A percentile compares a stretch with the other conserved stretches of the same genome.
These are phyloP conservation scores for Stegostoma tigrinum DNA, from an alignment of 2,113 vertebrate species.

Conservation along the genomic window DNA sequence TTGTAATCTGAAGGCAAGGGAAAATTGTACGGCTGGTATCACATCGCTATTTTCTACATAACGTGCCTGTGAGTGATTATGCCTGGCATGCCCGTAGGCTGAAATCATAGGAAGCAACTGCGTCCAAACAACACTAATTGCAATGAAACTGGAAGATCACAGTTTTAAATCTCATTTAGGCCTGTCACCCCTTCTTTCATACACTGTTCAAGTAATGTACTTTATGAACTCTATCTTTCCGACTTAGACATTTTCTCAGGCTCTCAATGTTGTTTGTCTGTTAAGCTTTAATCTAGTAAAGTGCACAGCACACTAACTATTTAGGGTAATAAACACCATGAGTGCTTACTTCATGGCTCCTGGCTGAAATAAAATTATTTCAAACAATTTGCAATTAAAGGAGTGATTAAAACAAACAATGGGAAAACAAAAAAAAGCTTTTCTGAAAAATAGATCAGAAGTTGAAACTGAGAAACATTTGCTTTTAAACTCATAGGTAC, in stretches of 20 bases:
- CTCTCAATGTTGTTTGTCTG: neutral
- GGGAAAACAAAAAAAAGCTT: neutral
- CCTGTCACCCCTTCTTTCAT: conserved; percentile 34
- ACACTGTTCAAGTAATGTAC: neutral
- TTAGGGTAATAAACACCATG: neutral
- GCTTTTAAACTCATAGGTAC: neutral
- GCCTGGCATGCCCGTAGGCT: conserved; percentile 38
- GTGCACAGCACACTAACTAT: neutral
- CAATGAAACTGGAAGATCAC: conserved; percentile 37
- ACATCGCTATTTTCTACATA: conserved; percentile 39
- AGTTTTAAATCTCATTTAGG: conserved; percentile 41
- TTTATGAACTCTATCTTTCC: conserved; percentile 36
- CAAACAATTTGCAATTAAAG: neutral
- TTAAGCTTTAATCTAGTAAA: conserved; percentile 22
- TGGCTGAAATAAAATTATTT: neutral
- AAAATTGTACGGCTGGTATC: conserved; percentile 46
- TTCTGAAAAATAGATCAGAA: neutral
- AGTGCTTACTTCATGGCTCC: neutral
- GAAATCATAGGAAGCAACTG: conserved; percentile 41
- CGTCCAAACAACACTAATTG: conserved; percentile 43
- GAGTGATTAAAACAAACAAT: neutral
- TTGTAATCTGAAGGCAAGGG: conserved; percentile 47
- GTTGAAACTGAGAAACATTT: neutral
- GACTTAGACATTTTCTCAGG: conserved; percentile 38
- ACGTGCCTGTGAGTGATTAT: conserved; percentile 45